Evolutionary conservation across 2,888 invertebrate genomes (phyloP), one percentile per base, ranked within the genome.

Genomic region (Hipparchia semele): DNA sequence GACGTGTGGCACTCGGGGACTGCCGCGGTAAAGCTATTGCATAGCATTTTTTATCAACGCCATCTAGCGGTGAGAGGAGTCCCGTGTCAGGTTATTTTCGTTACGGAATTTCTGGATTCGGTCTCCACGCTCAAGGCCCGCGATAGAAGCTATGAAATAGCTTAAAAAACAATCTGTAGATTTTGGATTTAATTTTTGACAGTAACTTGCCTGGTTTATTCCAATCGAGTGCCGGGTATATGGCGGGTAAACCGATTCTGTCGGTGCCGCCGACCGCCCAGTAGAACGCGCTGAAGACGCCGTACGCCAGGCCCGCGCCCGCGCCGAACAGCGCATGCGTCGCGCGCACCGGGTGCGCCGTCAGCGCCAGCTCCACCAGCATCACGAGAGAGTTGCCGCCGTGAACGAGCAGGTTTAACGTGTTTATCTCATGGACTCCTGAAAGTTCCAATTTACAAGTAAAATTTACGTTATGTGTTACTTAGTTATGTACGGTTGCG

Each of bases 211-310:
- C 89, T 0, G 97, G 96, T 71, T 95, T 94, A 74, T 94, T 91
- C 97, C 98, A 98, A 86, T 98, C 95, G 56, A 98, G 90, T 0
- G 97, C 95, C 53, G 95, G 95, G 84, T 98, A 98, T 75, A 98
- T 97, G 74, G 95, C 96, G 0, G 94, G 94, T 9, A 94, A 83
- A 0, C 96, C 96, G 58, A 90, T 77, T 46, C 93, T 80, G 80
- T 94, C 94, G 0, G 94, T 94, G 9, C 94, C 94, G 0, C 94
- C 94, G 1, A 86, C 83, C 0, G 87, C 88, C 90, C 91, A 94
- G 82, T 94, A 94, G 75, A 94, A 80, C n/a, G 89, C 91, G 78
- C 94, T 94, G 82, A 94, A 94, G 6, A 93, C 80, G 0, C 93
- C 94, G 80, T 95, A 95, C 7, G 90, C 83, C 13, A 95, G 79